A percentile compares a stretch with the other conserved stretches of the same genome.
phyloP scores from a whole-genome alignment of 2,113 vertebrate genomes.

The Leptodactylus fuscus region DNA sequence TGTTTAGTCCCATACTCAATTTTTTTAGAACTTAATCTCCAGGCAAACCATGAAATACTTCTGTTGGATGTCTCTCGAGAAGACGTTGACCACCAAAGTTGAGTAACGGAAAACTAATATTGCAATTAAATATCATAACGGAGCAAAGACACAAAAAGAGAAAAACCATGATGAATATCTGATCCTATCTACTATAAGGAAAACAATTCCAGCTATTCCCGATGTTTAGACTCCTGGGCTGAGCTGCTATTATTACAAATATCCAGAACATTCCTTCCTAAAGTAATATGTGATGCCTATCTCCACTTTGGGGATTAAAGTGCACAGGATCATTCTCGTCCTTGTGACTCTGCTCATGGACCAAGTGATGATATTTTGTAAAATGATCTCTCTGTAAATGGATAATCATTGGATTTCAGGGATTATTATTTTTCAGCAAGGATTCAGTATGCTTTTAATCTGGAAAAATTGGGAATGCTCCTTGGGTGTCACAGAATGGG shows the following conservation, averaged over 20 bases:
- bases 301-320: not conserved
- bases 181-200: not conserved
- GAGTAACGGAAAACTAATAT: not conserved
- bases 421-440: not conserved
- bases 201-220: not conserved
- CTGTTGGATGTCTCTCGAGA: not conserved
- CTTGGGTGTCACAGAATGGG: not conserved
- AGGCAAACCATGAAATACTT: not conserved
- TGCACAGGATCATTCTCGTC: not conserved
- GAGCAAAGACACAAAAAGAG: not conserved
- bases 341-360: not conserved
- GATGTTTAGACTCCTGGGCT: not conserved
- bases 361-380: not conserved
- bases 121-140: slow-evolving; percentile 5
- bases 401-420: not conserved
- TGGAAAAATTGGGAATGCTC: not conserved
- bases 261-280: not conserved
- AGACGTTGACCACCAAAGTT: slow-evolving; percentile 11
- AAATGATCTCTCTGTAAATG: not conserved
- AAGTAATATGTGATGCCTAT: slow-evolving; percentile 20
- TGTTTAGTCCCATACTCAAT: not conserved
- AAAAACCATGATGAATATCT: not conserved
- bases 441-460: no score
- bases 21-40: not conserved
- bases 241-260: slow-evolving; percentile 12